Base-by-base conservation (phyloP, 1,140 invertebrate species). In the Brachionus paranguensis region DNA sequence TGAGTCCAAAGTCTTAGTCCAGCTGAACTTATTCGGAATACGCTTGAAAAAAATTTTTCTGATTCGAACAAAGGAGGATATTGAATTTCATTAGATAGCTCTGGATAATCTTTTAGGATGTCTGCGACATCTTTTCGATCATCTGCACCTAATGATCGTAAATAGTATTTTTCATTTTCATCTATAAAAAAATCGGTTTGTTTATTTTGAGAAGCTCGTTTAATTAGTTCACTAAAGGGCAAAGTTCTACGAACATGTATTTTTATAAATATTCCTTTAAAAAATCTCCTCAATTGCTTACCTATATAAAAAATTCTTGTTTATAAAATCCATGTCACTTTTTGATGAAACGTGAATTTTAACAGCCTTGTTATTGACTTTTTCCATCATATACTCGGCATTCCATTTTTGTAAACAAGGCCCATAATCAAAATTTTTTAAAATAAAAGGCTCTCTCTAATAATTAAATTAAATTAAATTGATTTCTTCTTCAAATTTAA, bases 1-100 rank as follows among this genome's bases (percentile, higher is more conserved):
- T 92, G 92, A 41, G 92, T 92, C 92, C 92, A 92, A 20, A 92
- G 85, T 84, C 91, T 90, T 20, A 91, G 85, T 27, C 87, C 86
- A 68, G 87, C 85, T 1, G 91, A 92, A 33, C 89, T 88, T 78
- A 92, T 90, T 29, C 92, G 87, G 84, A 92, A 91, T 6, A 92
- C 91, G 85, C 90, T 91, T 0, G 92, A 92, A 86, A 92, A 92
- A 84, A 91, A 90, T 27, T 88, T 85, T 11, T 88, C 86, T 20
- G 84, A 29, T 1, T 87, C 85, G 87, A 91, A 91, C 65, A 92
- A 87, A 2, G 88, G 45, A 14, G 91, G 91, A 84, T 91, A 87
- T 27, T 84, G 85, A 10, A 92, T 86, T 86, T 92, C 91, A 17
- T 86, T 50, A 10, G 89, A 87, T 12, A 92, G 85, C 17, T 86